Evolutionary conservation across 2,113 vertebrate species (phyloP), one percentile per base, ranked within the genome.

Genomic region (Melanostigma gelatinosum): DNA sequence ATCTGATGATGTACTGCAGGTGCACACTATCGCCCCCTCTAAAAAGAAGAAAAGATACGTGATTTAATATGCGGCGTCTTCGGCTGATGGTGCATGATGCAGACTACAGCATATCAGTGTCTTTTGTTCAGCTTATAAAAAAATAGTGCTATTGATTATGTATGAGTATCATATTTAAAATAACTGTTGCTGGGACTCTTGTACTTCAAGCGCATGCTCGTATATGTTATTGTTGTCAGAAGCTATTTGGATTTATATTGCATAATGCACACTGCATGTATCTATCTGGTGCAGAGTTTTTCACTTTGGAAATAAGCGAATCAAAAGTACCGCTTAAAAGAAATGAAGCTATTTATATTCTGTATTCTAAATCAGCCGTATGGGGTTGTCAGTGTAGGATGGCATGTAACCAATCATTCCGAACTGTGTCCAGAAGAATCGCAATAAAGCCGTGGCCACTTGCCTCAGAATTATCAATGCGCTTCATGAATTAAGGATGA

Each of bases 61-160:
- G 42, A 75, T 88, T 83, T 71, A 75, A 77, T 82, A 90, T 85
- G 89, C 89, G 46, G 80, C 79, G 85, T 88, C 79, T 85, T 72
- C 74, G 73, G 70, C 76, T 89, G 86, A 85, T 84, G 88, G 58
- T 92, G 92, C 79, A 84, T 80, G 76, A 79, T 62, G 63, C 84
- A 85, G 82, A 82, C 66, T 61, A 75, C 58, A 89, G 83, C 82
- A 70, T 38, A 79, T 60, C 85, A 74, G 83, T 86, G 79, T 77
- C 85, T 91, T 89, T 92, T 87, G 79, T 89, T 84, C 79, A 57
- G 34, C n/a, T 42, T 44, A 8, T 78, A 55, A 58, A 73, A 74
- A 79, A 70, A 69, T 32, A 42, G 1, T 70, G 48, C 67, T 87
- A 9, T 82, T 57, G 77, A 58, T 78, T 54, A 77, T 66, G 52